Evolutionary conservation across 2,113 vertebrate genomes (phyloP).

Genomic region (Neotoma lepida): DNA sequence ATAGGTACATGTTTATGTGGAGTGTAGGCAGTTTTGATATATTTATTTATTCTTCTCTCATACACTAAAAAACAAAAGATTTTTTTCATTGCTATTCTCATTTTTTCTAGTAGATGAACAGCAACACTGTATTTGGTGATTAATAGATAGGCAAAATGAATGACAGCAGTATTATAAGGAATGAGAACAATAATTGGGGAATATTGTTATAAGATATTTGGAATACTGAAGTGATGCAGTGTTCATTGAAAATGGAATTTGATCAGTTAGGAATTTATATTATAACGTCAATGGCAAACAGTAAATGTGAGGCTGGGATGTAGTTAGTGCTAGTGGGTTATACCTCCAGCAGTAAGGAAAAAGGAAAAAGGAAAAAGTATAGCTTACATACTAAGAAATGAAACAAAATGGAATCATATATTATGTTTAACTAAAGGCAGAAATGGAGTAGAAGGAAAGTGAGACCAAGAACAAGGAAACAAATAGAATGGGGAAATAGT

Average conservation of each 20-base stretch:
- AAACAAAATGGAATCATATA: constrained; percentile 27
- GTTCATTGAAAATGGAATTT: constrained; percentile 36
- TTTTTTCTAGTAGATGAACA: constrained; percentile 14
- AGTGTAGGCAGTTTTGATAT: neutral
- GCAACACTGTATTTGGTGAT: neutral
- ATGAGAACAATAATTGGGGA: neutral
- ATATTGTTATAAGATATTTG: neutral
- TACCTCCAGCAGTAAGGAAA: neutral
- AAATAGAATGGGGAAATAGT: neutral
- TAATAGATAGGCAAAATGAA: neutral
- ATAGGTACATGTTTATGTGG: neutral
- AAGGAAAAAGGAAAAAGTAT: neutral
- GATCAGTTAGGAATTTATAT: constrained; percentile 4
- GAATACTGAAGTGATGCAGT: neutral
- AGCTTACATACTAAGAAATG: neutral
- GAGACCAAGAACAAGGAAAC: neutral
- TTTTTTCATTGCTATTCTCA: neutral
- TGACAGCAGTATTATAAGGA: neutral
- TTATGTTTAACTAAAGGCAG: neutral
- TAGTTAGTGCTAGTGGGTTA: neutral
- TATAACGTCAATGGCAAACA: neutral
- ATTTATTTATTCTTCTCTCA: neutral
- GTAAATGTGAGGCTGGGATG: neutral
- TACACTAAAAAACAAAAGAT: neutral
- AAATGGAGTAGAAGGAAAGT: neutral